Evolutionary conservation across 2,888 invertebrate species (phyloP), one percentile per base, ranked within the genome.

Genomic region (Calameuta idolon): DNA sequence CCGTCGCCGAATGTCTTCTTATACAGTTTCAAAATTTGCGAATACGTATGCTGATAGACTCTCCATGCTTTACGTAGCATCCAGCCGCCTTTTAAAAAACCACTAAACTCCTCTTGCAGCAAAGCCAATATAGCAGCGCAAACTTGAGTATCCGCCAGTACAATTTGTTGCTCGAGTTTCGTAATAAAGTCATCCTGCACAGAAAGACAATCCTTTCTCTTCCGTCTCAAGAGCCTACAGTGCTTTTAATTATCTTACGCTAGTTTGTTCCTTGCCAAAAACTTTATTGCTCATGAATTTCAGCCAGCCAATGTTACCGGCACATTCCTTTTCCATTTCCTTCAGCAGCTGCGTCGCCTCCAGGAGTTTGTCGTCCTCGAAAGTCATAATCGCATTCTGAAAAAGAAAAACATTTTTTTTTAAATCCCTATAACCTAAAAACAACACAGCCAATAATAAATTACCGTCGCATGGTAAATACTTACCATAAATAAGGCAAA

Each of bases 311-410:
- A 91, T 92, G 81, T 93, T 92, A 30, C 89, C 88, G 1, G 92
- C 92, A 86, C 95, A 95, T 83, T 93, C 92, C 82, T 92, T 93
- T 87, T 95, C 95, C 79, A 94, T 93, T 82, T 94, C 94, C 82
- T 93, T 93, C 68, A 95, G 89, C 12, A 93, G 91, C 77, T 92
- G 89, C 80, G 93, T 91, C 1, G 95, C 94, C 81, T 93, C 91
- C 35, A 92, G 92, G 35, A 95, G 92, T 89, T 94, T 94, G 69
- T 94, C 94, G 33, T 95, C 94, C 89, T 95, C 95, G 88, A 94
- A 95, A 12, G 94, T 94, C 94, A 95, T 95, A 76, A 95, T 87
- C 0, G 95, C 95, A 91, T 95, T 94, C 95, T 95, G 85, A 73
- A 91, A 91, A 77, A 76, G 77, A 82, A 76, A 35, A 12, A n/a